phyloP scores from a whole-genome alignment of 30 jellyfish, hydroid and myxozoan genomes.

The Cassiopea xamachana region DNA sequence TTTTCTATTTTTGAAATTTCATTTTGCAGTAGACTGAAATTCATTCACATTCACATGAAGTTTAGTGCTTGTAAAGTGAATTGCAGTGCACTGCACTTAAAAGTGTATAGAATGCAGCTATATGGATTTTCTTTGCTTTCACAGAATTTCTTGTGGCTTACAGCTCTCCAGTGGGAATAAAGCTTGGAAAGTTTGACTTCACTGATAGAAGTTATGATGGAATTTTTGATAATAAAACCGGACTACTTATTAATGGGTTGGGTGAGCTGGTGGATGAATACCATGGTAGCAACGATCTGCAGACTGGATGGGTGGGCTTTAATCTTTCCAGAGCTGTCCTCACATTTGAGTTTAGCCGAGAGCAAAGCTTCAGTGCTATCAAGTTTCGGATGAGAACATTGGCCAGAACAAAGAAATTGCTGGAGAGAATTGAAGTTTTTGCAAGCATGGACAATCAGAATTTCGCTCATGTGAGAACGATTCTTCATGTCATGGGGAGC shows the following conservation, averaged over 20 bases:
- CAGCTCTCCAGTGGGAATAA: slow-evolving; percentile 60
- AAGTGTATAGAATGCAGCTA: background rate
- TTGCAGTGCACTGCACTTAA: background rate
- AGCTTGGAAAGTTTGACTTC: slow-evolving; percentile 60
- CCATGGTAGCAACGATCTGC: slow-evolving; percentile 53
- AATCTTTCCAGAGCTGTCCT: slow-evolving; percentile 22
- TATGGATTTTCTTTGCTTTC: background rate
- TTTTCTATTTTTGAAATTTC: too few species aligned
- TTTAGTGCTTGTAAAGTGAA: background rate
- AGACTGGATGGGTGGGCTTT: slow-evolving; percentile 78
- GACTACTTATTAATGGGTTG: slow-evolving; percentile 26
- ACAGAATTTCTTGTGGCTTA: slow-evolving; percentile 49
- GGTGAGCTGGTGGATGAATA: slow-evolving; percentile 65
- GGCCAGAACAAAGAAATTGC: background rate
- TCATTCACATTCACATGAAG: background rate
- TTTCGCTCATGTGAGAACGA: slow-evolving; percentile 24
- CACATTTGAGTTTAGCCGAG: slow-evolving; percentile 38
- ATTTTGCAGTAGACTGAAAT: too few species aligned
- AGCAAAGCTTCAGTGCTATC: slow-evolving; percentile 33
- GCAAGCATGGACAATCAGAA: slow-evolving; percentile 45
- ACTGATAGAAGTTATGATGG: slow-evolving; percentile 76
- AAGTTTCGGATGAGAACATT: slow-evolving; percentile 32
- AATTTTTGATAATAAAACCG: background rate
- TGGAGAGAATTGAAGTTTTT: slow-evolving; percentile 36
- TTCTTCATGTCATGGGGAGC: slow-evolving; percentile 1